Base-by-base conservation (phyloP, 2,888 invertebrate species). In the Volucella zonaria region DNA sequence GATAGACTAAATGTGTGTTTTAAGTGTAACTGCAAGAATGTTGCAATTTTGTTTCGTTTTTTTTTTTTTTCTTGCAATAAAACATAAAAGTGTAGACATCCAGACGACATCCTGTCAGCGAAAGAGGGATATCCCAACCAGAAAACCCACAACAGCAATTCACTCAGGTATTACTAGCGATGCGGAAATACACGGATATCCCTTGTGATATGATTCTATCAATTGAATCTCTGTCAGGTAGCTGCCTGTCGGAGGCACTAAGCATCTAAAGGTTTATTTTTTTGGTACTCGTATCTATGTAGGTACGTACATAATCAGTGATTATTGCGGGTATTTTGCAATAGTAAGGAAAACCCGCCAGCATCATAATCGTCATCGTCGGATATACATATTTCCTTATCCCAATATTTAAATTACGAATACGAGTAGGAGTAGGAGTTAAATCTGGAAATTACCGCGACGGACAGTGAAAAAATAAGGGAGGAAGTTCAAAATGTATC, bases 281-380 rank as follows among this genome's bases (percentile, higher is more conserved):
- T 31, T 31, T 6, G 4, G 31, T 31, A 31, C 1, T 0, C n/a
- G n/a, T n/a, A n/a, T n/a, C n/a, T n/a, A n/a, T n/a, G n/a, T 31
- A 31, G 31, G 31, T 31, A 31, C 31, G 31, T 76, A 75, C 40
- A 40, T 79, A 79, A 79, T 83, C 79, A 79, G 79, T 83, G 66
- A 71, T 71, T 83, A 79, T 83, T 79, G 71, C 71, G 79, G 83
- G 83, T 83, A 83, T 83, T 83, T 83, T 76, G 75, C 64, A 66
- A 54, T 75, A 14, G 67, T 61, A 31, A 79, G 83, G 71, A 47
- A 83, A 83, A 83, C 64, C 83, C 83, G 66, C 45, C 43, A 31
- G 31, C 31, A 31, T 31, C 31, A 31, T 31, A 31, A 31, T 42
- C 71, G 47, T 56, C 40, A 52, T 51, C 42, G 40, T 58, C 10